Percentiles rank a stretch among this genome's conserved stretches.
These are phyloP conservation scores for Balaenoptera acutorostrata DNA, from an alignment of 2,113 vertebrate species.

Conservation along the genomic window DNA sequence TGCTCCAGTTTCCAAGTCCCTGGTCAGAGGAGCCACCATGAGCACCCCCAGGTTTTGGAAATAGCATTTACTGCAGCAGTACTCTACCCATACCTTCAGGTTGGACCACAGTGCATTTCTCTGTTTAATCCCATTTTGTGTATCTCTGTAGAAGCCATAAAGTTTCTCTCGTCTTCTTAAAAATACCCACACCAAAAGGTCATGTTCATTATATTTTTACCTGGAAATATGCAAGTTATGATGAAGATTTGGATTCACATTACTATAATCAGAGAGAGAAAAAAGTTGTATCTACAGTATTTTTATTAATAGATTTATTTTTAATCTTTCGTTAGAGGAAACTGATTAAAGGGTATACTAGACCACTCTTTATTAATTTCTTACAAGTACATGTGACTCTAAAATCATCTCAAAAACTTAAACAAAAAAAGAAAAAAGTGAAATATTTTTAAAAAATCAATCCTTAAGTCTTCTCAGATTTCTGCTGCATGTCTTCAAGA, in stretches of 20 bases:
- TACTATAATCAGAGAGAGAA: not conserved
- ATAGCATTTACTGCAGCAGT: not conserved
- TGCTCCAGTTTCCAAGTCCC: not conserved
- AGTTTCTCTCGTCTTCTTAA: not conserved
- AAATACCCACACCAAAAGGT: not conserved
- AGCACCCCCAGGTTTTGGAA: not conserved
- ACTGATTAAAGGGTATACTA: not conserved
- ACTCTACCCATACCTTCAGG: not conserved
- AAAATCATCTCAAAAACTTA: not conserved
- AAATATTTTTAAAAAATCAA: not conserved
- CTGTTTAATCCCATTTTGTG: not conserved
- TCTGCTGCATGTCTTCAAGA: slow-evolving; percentile 53
- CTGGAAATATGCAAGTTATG: not conserved
- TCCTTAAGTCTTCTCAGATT: not conserved
- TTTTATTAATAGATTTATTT: not conserved
- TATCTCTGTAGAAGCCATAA: not conserved
- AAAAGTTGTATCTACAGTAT: not conserved
- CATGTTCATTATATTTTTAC: not conserved
- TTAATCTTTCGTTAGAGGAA: not conserved
- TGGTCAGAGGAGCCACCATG: not conserved
- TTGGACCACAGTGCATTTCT: not conserved
- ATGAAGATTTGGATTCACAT: not conserved
- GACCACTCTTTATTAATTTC: not conserved
- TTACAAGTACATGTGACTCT: not conserved
- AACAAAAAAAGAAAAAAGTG: not conserved